Base-by-base conservation (phyloP, 2,113 vertebrate species). In the Setophaga coronata region DNA sequence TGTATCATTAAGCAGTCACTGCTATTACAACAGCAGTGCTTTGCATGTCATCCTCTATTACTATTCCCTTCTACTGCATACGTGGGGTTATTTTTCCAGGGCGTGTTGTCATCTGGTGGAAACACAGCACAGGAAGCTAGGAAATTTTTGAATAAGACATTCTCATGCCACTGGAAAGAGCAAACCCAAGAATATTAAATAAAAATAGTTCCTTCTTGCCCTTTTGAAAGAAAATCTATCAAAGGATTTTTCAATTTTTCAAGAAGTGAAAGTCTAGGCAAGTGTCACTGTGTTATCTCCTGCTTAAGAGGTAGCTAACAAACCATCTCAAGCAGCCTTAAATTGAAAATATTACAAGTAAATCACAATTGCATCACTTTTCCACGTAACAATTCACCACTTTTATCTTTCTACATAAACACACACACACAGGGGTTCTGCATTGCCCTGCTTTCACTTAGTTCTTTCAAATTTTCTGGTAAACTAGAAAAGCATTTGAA, bases 301-400 rank as follows among this genome's bases (percentile, higher is more conserved):
- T 56, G 28, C 34, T 47, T 87, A 81, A 66, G 36, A 50, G 18
- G 56, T 4, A 61, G 33, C 9, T 74, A 70, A 54, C 14, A 23
- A 74, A 23, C 9, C 61, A 74, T 42, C 38, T 87, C 60, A 73
- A 62, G 51, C 4, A 60, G 16, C 25, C 21, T 40, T 72, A 73
- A 81, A 73, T 29, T 42, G 31, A 91, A 89, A 89, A 71, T 67
- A 77, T 50, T 51, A 58, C 50, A 72, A 67, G 21, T 16, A n/a
- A 90, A 79, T 85, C 43, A 89, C 15, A 60, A 45, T 33, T 56
- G 14, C 29, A 64, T 64, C 62, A 53, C 8, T 40, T 51, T 84
- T 72, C 28, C n/a, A 28, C 18, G 14, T 23, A 78, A 43, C 29
- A 8, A 56, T 72, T 80, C 65, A 77, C 14, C n/a, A 45, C 18